Conservation (phyloP, 2,113 vertebrate species). For the Nipponia nippon region DNA sequence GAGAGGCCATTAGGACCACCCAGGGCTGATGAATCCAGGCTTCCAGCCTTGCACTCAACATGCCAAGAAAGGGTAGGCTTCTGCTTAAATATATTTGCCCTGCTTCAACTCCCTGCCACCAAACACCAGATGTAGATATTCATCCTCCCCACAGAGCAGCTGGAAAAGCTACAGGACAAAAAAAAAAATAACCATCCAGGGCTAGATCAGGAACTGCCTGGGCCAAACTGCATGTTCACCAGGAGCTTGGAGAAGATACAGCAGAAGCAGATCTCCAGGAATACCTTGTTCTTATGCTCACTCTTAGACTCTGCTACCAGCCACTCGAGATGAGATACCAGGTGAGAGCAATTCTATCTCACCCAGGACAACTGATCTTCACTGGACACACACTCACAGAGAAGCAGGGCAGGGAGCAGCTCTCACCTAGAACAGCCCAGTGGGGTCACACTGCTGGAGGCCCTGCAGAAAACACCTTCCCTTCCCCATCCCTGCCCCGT, state of each 20-base stretch:
- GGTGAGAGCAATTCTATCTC: not conserved
- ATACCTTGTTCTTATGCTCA: not conserved
- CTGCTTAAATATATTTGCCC: not conserved
- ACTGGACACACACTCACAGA: rapidly evolving
- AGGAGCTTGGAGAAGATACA: not conserved
- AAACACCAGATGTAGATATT: not conserved
- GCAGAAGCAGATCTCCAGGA: not conserved
- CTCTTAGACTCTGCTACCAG: not conserved
- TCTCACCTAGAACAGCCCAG: not conserved
- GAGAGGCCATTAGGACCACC: not conserved
- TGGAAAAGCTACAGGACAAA: not conserved
- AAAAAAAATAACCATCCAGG: not conserved
- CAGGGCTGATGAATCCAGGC: not conserved
- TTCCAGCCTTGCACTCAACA: not conserved
- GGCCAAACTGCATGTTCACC: not conserved
- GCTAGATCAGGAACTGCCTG: not conserved
- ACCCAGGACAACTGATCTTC: rapidly evolving
- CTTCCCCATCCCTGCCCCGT: not conserved
- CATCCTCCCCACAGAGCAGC: not conserved
- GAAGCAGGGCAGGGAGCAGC: not conserved
- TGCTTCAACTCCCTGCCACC: not conserved
- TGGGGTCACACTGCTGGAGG: not conserved
- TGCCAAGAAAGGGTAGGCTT: not conserved
- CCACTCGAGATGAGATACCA: rapidly evolving
- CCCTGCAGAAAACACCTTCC: not conserved